Evolutionary conservation across 1,140 invertebrate genomes (phyloP), one percentile per base, ranked within the genome.

Genomic region (Pectinophora gossypiella): DNA sequence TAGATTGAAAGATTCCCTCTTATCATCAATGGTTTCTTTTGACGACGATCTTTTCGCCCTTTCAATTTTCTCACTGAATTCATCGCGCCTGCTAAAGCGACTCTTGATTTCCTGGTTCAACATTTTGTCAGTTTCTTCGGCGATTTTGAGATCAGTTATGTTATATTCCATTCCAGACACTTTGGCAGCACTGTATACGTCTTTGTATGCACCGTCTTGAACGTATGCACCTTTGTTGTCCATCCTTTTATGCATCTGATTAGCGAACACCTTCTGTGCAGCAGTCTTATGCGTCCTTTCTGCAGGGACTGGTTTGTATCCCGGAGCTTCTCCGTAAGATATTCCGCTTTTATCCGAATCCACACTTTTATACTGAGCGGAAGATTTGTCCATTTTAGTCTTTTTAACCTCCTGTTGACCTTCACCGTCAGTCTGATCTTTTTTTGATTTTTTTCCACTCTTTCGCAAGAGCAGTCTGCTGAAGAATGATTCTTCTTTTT

Each of bases 381-480:
- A 18, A 10, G 61, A 36, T 56, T 84, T 86, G 2, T 88, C 80
- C 0, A 68, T 80, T 61, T 83, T 84, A 23, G 73, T 68, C 49
- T 78, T 86, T 54, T 87, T 88, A 16, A 72, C 59, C 36, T 86
- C 84, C 18, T 82, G 72, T 49, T 79, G 73, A 50, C 66, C 57
- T 21, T 89, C 81, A 51, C 78, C 79, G 36, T 89, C 89, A 7
- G 83, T 87, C 38, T 88, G 87, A 51, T 89, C 89, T 49, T 89
- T 88, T 49, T 91, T 90, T 56, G 90, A 91, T 70, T 91, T 92
- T 61, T 92, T 91, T 12, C 91, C 91, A 61, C 91, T 93, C 58
- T 91, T 90, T 45, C 92, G 88, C 6, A 91, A 80, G 20, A 93
- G 86, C 15, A 94, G 72, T 50, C 92, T 88, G 21, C 91, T 90